Base-by-base conservation (phyloP, 2,888 invertebrate genomes). In the Aleiodes leptofemur region DNA sequence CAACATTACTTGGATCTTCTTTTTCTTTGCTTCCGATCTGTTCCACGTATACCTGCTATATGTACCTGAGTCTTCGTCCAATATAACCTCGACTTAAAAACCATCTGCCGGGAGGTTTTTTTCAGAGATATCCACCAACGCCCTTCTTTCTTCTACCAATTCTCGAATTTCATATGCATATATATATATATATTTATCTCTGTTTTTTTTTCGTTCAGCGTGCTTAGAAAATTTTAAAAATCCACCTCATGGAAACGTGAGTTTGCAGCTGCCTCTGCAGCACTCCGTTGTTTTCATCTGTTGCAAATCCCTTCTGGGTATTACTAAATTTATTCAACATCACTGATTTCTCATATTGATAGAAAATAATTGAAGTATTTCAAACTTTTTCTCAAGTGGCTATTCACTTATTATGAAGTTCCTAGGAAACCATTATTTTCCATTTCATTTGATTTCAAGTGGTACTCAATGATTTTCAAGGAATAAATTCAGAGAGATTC, bases 41-140 rank as follows among this genome's bases (percentile, higher is more conserved):
- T 80, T 78, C 76, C 73, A 11, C 43, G 43, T 64, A 61, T 61
- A 64, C 64, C 76, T 71, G 78, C 71, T 77, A 75, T 76, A 73
- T 76, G 76, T 83, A 84, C 82, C 83, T 82, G 82, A 75, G 78
- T 76, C 48, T 64, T 64, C 64, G 43, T 48, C 64, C 16, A 48
- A 64, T 64, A 57, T 59, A 76, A 68, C 71, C 64, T 75, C 66
- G 76, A 57, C 64, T 72, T 74, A 72, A 79, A 43, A 77, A 74
- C 82, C 85, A 84, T 82, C 83, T 83, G 85, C 83, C 80, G 73
- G 68, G 72, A 69, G 76, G 43, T 64, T 73, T 23, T 64, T 16
- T 72, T 73, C 23, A 71, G 74, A 64, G 16, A 61, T 61, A 64
- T 71, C 72, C 76, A 57, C 75, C 72, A 56, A 72, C 71, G 72